Evolutionary conservation across 2,888 invertebrate species (phyloP).

Genomic region (Dendrolimus houi): DNA sequence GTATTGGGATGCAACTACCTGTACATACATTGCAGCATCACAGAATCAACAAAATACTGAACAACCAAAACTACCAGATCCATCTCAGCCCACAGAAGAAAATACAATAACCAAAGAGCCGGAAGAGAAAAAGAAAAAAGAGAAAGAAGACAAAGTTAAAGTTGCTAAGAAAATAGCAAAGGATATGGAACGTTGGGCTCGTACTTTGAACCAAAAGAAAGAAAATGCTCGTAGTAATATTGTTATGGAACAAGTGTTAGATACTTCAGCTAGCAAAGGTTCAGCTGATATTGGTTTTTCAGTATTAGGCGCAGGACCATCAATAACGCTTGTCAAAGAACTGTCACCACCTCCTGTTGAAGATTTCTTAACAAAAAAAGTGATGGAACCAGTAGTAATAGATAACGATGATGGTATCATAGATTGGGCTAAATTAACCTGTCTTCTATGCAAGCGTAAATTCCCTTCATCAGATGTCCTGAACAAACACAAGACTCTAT

Average conservation of each 20-base stretch:
- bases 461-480: constrained; percentile 94
- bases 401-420: constrained; percentile 87
- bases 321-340: constrained; percentile 53
- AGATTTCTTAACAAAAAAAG: constrained; percentile 55
- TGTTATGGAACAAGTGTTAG: constrained; percentile 63
- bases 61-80: constrained; percentile 42
- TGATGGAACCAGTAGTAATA: constrained; percentile 58
- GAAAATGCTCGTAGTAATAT: constrained; percentile 75
- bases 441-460: constrained; percentile 95
- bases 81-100: constrained; percentile 38
- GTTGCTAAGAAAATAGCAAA: constrained; percentile 98
- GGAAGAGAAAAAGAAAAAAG: constrained; percentile 81
- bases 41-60: constrained; percentile 52
- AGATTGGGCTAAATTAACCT: constrained; percentile 93
- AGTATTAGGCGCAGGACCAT: constrained; percentile 85
- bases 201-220: constrained; percentile 97
- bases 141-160: constrained; percentile 95
- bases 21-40: constrained; percentile 77
- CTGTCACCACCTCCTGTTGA: constrained; percentile 51
- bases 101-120: constrained; percentile 53
- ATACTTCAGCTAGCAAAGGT: constrained; percentile 77
- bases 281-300: constrained; percentile 96
- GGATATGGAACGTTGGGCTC: constrained; percentile 92
- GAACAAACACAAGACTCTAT: constrained; percentile 93
- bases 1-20: constrained; percentile 92